Evolutionary conservation across 1,140 invertebrate genomes (phyloP).

Genomic region (Diachasma alloeum): DNA sequence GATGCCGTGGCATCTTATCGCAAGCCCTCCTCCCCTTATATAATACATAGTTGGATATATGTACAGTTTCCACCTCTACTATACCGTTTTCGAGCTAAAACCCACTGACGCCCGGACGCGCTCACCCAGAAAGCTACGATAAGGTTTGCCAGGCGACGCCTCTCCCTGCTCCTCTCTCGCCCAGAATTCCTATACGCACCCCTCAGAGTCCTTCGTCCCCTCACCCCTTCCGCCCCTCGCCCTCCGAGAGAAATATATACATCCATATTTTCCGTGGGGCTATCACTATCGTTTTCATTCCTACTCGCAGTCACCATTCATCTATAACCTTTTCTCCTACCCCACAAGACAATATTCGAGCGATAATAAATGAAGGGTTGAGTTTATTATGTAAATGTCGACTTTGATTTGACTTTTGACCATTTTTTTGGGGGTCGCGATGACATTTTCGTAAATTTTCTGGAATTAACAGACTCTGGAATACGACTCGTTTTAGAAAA

Average conservation of each 20-base stretch:
- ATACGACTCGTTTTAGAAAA: no score
- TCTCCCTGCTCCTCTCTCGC: background rate
- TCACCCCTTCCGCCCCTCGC: slow-evolving; percentile 19
- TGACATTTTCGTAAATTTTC: no score
- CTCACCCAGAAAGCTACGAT: slow-evolving; percentile 65
- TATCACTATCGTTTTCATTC: slow-evolving; percentile 8
- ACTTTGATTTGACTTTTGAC: no score
- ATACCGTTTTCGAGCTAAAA: slow-evolving; percentile 48
- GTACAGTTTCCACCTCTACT: slow-evolving; percentile 27
- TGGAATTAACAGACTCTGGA: no score
- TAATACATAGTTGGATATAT: slow-evolving; percentile 12
- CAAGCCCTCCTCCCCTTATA: background rate
- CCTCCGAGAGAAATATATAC: background rate
- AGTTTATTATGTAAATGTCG: background rate
- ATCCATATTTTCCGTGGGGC: background rate
- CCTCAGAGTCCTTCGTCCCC: slow-evolving; percentile 31
- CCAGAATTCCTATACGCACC: slow-evolving; percentile 36
- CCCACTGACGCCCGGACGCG: slow-evolving; percentile 59
- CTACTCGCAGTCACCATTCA: background rate
- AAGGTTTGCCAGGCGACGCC: slow-evolving; percentile 60
- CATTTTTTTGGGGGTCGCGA: no score
- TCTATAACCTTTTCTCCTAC: background rate
- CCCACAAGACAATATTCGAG: background rate
- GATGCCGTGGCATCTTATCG: slow-evolving; percentile 58
- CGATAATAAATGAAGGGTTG: background rate